Evolutionary conservation across 1,140 invertebrate genomes (phyloP).

Genomic region (Acromyrmex heyeri): DNA sequence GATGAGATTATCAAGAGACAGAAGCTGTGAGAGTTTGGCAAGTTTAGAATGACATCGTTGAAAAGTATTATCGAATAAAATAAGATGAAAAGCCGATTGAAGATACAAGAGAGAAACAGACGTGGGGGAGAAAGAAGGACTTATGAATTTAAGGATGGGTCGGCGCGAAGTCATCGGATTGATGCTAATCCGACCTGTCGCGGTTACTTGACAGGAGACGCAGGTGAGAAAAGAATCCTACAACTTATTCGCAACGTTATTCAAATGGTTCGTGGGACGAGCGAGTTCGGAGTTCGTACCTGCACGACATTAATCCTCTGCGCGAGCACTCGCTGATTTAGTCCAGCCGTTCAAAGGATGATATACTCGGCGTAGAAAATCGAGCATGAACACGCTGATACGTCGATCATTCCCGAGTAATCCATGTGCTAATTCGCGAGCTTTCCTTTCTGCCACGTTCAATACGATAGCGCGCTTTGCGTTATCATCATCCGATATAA

Average conservation of each 20-base stretch:
- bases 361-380: constrained; percentile 36
- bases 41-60: constrained; percentile 56
- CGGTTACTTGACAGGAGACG: constrained; percentile 41
- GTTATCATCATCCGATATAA: background rate
- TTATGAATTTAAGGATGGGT: constrained; percentile 63
- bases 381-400: constrained; percentile 35
- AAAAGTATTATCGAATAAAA: constrained; percentile 44
- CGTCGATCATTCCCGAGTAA: constrained; percentile 62
- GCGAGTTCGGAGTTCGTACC: constrained; percentile 66
- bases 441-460: background rate
- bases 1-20: constrained; percentile 56
- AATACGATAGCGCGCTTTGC: constrained; percentile 1
- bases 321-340: constrained; percentile 60
- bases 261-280: constrained; percentile 60
- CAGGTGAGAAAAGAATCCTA: constrained; percentile 65
- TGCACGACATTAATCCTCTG: constrained; percentile 70
- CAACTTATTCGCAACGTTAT: constrained; percentile 72
- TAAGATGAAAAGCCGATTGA: constrained; percentile 23
- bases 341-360: constrained; percentile 27
- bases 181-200: constrained; percentile 74
- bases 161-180: constrained; percentile 67
- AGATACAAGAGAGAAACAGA: background rate
- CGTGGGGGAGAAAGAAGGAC: background rate
- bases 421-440: constrained; percentile 24
- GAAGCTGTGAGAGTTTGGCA: constrained; percentile 35